phyloP scores from a whole-genome alignment of 2,113 vertebrate species.

The Microtus richardsoni region DNA sequence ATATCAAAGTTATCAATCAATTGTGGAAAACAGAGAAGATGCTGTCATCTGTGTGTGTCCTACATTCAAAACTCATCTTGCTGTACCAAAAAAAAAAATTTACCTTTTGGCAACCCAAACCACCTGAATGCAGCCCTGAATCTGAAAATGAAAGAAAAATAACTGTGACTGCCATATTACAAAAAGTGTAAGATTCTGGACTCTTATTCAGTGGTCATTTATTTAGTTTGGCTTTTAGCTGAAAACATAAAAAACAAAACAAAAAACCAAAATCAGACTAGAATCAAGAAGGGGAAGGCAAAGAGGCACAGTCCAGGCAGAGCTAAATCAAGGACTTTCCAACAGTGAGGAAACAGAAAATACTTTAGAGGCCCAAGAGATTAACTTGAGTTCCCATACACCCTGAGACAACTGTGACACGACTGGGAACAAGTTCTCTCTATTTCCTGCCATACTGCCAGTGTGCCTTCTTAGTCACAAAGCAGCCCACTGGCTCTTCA shows the following conservation, averaged over 20 bases:
- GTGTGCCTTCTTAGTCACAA: background rate
- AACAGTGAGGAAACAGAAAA: constrained; percentile 4
- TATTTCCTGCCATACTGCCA: background rate
- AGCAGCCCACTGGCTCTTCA: background rate
- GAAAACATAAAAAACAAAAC: background rate
- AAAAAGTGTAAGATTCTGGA: constrained; percentile 34
- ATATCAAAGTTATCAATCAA: background rate
- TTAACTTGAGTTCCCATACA: background rate
- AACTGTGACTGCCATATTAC: background rate
- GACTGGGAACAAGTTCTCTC: constrained; percentile 21
- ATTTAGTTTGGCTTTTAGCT: constrained; percentile 50
- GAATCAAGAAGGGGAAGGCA: background rate
- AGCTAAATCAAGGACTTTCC: background rate
- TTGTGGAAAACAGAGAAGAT: background rate
- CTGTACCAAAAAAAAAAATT: background rate
- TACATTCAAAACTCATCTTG: background rate
- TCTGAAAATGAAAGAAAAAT: background rate
- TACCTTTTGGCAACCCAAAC: background rate
- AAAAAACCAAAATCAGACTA: background rate
- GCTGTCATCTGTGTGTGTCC: background rate
- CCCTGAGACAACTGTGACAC: background rate
- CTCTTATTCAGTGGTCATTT: background rate
- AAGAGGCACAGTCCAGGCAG: background rate
- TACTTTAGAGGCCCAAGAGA: background rate
- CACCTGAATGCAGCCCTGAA: background rate